Conservation (phyloP, 2,888 invertebrate species). For the Lithophane ornitopus region DNA sequence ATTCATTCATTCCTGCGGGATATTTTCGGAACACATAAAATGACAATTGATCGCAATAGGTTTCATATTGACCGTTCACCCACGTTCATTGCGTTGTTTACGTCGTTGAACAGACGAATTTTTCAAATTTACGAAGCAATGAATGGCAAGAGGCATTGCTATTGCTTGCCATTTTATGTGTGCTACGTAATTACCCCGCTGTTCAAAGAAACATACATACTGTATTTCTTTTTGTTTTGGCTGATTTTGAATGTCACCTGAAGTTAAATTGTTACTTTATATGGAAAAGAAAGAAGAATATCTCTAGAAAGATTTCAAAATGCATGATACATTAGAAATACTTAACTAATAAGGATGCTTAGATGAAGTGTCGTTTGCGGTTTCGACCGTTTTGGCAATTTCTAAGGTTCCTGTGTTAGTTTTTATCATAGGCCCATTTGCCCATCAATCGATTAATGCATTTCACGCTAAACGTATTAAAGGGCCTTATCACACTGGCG, state of each 20-base stretch:
- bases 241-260: slow-evolving; percentile 29
- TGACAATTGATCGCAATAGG: too few species aligned
- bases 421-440: background rate
- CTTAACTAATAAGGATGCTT: background rate
- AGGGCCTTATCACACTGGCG: too few species aligned
- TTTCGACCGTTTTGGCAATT: background rate
- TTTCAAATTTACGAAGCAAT: background rate
- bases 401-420: background rate
- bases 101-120: background rate
- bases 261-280: background rate
- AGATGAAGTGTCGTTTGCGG: background rate
- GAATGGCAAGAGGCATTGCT: background rate
- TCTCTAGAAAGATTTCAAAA: background rate
- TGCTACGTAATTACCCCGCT: background rate
- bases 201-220: slow-evolving; percentile 1
- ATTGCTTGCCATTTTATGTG: background rate
- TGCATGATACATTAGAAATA: background rate
- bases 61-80: background rate
- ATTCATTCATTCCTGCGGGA: background rate
- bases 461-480: background rate
- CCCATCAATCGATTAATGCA: background rate
- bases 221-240: slow-evolving; percentile 1
- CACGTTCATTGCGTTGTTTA: background rate
- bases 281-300: background rate
- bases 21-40: background rate